Percentiles rank a stretch among this genome's conserved stretches.
Evolutionary conservation across 2,113 vertebrate genomes (phyloP).

Genomic region (Campylorhamphus procurvoides): DNA sequence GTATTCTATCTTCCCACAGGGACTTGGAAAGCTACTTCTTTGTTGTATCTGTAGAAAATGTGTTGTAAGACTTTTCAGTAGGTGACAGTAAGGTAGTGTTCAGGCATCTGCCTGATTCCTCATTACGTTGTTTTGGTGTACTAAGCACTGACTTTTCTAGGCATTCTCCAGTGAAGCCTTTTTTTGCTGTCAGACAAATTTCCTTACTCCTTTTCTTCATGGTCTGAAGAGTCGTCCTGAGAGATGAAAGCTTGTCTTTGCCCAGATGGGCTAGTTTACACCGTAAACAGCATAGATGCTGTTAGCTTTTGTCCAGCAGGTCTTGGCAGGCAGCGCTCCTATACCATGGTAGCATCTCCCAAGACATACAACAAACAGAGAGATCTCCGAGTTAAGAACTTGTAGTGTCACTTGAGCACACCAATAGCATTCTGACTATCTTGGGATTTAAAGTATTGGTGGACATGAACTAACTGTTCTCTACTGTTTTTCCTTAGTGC

Average conservation of each 20-base stretch:
- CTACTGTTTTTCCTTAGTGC: constrained; percentile 77
- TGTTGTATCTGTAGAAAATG: background rate
- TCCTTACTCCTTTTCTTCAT: background rate
- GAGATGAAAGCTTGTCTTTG: background rate
- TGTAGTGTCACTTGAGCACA: background rate
- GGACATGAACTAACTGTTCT: background rate
- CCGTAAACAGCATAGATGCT: background rate
- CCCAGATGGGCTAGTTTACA: background rate
- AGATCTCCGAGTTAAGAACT: background rate
- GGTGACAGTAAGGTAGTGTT: background rate
- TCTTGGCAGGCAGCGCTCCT: background rate
- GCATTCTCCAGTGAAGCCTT: background rate
- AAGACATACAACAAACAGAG: accelerated
- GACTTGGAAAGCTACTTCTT: background rate
- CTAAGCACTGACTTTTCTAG: background rate
- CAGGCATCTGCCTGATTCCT: background rate
- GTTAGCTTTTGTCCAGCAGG: background rate
- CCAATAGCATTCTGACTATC: background rate
- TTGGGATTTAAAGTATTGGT: background rate
- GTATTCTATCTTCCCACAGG: background rate
- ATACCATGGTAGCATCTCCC: accelerated
- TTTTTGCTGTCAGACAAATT: background rate
- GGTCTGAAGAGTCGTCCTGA: background rate
- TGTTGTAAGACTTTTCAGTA: background rate
- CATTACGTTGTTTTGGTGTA: background rate